Conservation (phyloP, 2,888 invertebrate genomes). For the Drosophila infuscata region DNA sequence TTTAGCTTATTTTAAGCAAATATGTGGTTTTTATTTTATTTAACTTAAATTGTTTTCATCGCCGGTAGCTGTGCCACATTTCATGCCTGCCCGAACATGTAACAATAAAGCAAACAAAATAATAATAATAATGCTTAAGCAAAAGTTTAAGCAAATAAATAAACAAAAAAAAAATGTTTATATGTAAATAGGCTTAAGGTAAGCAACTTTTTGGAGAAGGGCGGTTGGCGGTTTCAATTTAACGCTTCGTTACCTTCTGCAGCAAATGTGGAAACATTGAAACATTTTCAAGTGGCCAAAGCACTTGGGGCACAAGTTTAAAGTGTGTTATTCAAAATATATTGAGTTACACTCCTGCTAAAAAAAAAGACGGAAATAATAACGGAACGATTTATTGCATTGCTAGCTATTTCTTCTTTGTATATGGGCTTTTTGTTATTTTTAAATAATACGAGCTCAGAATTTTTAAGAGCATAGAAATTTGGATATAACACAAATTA, state of each 20-base stretch:
- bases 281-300: conserved; percentile 65
- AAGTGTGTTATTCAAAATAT: conserved; percentile 47
- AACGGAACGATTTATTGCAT: conserved; percentile 69
- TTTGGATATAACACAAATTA: background rate
- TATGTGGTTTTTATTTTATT: conserved; percentile 5
- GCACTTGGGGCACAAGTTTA: conserved; percentile 62
- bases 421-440: conserved; percentile 4
- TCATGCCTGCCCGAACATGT: conserved; percentile 4
- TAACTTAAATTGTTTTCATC: conserved; percentile 26
- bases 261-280: conserved; percentile 61
- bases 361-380: conserved; percentile 61
- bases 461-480: conserved; percentile 3
- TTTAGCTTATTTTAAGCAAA: conserved; percentile 31
- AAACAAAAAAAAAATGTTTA: background rate
- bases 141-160: conserved; percentile 53
- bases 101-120: conserved; percentile 48
- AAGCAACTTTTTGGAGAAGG: conserved; percentile 18
- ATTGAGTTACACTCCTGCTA: conserved; percentile 18
- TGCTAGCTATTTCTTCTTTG: conserved; percentile 31
- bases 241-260: conserved; percentile 76
- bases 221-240: conserved; percentile 62
- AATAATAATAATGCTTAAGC: conserved; percentile 63
- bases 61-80: conserved; percentile 36
- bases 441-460: conserved; percentile 43
- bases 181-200: conserved; percentile 28